These are phyloP conservation scores for Cyprinodon tularosa DNA, from an alignment of 2,113 vertebrate genomes.

Conservation along the genomic window DNA sequence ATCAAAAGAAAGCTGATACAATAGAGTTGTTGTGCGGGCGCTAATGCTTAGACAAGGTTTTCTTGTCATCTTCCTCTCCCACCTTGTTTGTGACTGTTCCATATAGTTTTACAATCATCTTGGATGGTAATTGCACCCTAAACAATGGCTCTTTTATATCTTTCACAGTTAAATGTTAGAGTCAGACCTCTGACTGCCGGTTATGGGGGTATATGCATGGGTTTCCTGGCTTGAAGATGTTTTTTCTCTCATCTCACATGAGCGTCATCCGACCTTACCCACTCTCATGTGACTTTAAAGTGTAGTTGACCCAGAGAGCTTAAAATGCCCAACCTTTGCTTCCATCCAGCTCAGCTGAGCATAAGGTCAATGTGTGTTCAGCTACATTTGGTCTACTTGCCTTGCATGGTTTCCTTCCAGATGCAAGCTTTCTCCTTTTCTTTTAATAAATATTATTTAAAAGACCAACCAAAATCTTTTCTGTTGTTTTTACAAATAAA, in stretches of 20 bases:
- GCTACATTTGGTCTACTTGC: not conserved
- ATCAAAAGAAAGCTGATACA: slow-evolving; percentile 54
- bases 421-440: not conserved
- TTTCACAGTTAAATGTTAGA: not conserved
- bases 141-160: slow-evolving; percentile 58
- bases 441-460: not conserved
- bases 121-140: slow-evolving; percentile 33
- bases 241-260: slow-evolving; percentile 43
- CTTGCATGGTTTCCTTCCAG: not conserved
- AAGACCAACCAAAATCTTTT: not conserved
- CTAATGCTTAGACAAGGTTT: slow-evolving; percentile 34
- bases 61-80: slow-evolving; percentile 21
- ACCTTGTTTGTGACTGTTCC: not conserved
- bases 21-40: slow-evolving; percentile 57
- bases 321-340: slow-evolving; percentile 3
- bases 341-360: not conserved
- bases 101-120: slow-evolving; percentile 34
- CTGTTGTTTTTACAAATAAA: not conserved
- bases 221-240: slow-evolving; percentile 5
- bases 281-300: slow-evolving; percentile 49
- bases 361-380: not conserved
- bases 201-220: slow-evolving; percentile 18
- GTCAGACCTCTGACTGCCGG: slow-evolving; percentile 7
- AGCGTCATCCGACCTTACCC: slow-evolving; percentile 32
- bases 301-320: not conserved